These are phyloP conservation scores for Artemia sinica DNA, from an alignment of 2,888 invertebrate species.

Conservation along the genomic window DNA sequence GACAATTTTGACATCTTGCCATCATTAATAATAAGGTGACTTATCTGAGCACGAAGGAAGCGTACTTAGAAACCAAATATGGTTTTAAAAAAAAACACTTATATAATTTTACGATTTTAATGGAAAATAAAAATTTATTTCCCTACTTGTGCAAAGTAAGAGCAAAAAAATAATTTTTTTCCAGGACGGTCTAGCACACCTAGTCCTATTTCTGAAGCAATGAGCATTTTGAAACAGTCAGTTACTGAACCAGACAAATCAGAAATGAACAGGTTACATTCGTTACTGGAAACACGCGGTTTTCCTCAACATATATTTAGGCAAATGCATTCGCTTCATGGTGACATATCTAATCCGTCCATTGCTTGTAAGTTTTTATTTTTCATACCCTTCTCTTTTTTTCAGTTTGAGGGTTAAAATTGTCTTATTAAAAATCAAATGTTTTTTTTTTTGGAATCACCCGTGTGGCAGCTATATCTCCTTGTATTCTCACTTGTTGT, in stretches of 20 bases:
- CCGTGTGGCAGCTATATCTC: no score
- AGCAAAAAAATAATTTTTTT: no score
- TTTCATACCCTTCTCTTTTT: background rate
- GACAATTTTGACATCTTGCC: no score
- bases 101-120: no score
- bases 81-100: no score
- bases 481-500: no score
- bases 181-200: constrained; percentile 29
- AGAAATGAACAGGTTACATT: constrained; percentile 86
- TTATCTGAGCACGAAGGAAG: no score
- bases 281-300: constrained; percentile 79
- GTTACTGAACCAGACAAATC: constrained; percentile 59
- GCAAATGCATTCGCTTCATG: constrained; percentile 78
- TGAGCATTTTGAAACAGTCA: constrained; percentile 30
- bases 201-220: constrained; percentile 39
- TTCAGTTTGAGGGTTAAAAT: background rate
- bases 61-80: no score
- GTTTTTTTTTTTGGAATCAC: background rate
- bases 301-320: constrained; percentile 92
- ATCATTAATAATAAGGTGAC: no score
- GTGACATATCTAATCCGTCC: constrained; percentile 77
- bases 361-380: constrained; percentile 41
- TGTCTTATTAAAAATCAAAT: background rate
- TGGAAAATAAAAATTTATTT: no score
- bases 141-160: no score